phyloP scores from a whole-genome alignment of 1,140 invertebrate species.

The Drosophila rhopaloa region DNA sequence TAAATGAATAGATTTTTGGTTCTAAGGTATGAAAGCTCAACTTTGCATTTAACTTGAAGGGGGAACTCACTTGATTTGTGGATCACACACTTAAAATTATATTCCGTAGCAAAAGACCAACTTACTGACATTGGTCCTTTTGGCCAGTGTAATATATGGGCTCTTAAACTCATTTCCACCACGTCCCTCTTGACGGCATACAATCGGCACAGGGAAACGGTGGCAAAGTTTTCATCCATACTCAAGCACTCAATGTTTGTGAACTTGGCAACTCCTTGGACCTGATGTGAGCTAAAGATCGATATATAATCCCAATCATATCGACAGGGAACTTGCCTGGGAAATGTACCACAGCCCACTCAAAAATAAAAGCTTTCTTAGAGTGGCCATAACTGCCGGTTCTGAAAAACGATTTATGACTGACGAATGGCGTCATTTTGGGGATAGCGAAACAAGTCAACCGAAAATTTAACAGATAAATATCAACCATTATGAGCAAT shows the following conservation, averaged over 20 bases:
- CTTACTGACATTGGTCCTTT: constrained; percentile 59
- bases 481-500: constrained; percentile 36
- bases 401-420: constrained; percentile 15
- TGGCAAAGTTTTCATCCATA: constrained; percentile 47
- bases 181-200: constrained; percentile 74
- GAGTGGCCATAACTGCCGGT: constrained; percentile 28
- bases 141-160: constrained; percentile 41
- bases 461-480: constrained; percentile 16
- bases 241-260: constrained; percentile 66
- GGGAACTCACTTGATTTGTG: too few relatives aligned
- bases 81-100: too few relatives aligned
- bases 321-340: constrained; percentile 46
- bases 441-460: constrained; percentile 12
- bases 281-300: constrained; percentile 15
- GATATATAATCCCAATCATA: background rate
- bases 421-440: constrained; percentile 24
- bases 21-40: background rate
- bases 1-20: constrained; percentile 11
- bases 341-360: constrained; percentile 33
- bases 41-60: too few relatives aligned
- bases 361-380: constrained; percentile 22
- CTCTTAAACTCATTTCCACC: constrained; percentile 56
- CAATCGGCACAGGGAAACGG: constrained; percentile 57
- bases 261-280: constrained; percentile 62
- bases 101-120: background rate